Conservation (phyloP, 2,888 invertebrate species). For the Erannis defoliaria region DNA sequence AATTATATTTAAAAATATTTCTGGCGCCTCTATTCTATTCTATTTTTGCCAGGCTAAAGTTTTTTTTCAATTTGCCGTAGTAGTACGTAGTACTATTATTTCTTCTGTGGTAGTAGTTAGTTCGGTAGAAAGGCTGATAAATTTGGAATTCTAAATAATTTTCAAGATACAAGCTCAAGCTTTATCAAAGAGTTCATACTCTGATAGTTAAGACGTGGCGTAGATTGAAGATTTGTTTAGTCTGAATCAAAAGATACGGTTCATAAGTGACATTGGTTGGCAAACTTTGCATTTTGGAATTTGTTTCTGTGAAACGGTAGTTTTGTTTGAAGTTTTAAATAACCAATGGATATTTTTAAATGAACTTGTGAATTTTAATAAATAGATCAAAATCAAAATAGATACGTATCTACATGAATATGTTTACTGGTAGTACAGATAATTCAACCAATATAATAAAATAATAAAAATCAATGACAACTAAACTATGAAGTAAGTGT, state of each 20-base stretch:
- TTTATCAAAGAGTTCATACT: constrained; percentile 8
- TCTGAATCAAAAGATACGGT: constrained; percentile 25
- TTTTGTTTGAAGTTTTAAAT: constrained; percentile 20
- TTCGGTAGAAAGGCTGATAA: constrained; percentile 25
- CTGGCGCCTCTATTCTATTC: too few relatives aligned
- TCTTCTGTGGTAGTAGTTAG: too few relatives aligned
- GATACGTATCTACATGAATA: not conserved
- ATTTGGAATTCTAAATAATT: constrained; percentile 7
- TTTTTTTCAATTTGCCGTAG: too few relatives aligned
- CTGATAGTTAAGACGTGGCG: constrained; percentile 16
- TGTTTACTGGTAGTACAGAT: too few relatives aligned
- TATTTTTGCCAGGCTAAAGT: not conserved
- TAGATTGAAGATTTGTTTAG: constrained; percentile 30
- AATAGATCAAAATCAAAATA: constrained; percentile 2
- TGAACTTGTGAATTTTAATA: constrained; percentile 10
- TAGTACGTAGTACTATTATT: too few relatives aligned
- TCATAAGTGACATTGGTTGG: constrained; percentile 25
- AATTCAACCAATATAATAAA: too few relatives aligned
- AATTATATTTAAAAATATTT: too few relatives aligned
- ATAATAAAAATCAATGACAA: too few relatives aligned
- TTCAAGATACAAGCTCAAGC: constrained; percentile 3
- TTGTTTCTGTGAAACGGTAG: constrained; percentile 20
- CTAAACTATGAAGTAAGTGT: too few relatives aligned
- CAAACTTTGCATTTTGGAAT: constrained; percentile 25
- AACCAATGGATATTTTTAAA: constrained; percentile 12